Base-by-base conservation (phyloP, 1,140 invertebrate species). In the Drosophila carrolli region DNA sequence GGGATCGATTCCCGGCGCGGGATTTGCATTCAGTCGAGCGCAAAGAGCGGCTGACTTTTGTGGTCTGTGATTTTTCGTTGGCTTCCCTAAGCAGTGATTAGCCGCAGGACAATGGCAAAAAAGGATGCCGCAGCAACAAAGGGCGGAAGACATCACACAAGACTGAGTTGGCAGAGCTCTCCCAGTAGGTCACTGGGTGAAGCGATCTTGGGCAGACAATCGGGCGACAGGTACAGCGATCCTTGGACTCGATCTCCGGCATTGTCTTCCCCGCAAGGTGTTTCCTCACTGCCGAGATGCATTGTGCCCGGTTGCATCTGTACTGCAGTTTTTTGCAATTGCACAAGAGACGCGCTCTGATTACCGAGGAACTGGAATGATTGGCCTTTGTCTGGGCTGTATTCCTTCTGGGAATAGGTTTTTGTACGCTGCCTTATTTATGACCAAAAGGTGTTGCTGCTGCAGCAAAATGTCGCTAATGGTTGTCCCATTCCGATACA, bases 261-360 rank as follows among this genome's bases (percentile, higher is more conserved):
- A 58, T 72, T 72, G 68, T 72, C 65, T 23, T n/a, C 14, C 37
- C 29, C 16, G 68, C 68, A 72, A 71, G 68, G 68, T 72, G 68
- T 71, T 72, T 58, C 53, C 66, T 53, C 47, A 40, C 51, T 37
- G 59, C 67, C 62, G 74, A 75, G 74, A 75, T 68, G 27, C 67
- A 32, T 43, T 67, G 38, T 37, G 37, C 7, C 5, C 16, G 19
- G 56, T 60, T 54, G 11, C 74, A 63, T 72, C 55, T 37, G 81
- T 61, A 85, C 38, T 46, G 38, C n/a, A 68, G 46, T 54, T 55
- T 85, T 85, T 86, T 75, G 81, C 81, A 84, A 81, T 88, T 88
- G 78, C 79, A 68, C 79, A 82, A 78, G 75, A 73, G 56, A 75
- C 80, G 70, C 56, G 80, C 78, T 88, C 82, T 86, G 83, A 86